Percentiles rank a stretch among this genome's conserved stretches.
These are phyloP conservation scores for Amiota mariae DNA, from an alignment of 2,888 invertebrate species.

Conservation along the genomic window DNA sequence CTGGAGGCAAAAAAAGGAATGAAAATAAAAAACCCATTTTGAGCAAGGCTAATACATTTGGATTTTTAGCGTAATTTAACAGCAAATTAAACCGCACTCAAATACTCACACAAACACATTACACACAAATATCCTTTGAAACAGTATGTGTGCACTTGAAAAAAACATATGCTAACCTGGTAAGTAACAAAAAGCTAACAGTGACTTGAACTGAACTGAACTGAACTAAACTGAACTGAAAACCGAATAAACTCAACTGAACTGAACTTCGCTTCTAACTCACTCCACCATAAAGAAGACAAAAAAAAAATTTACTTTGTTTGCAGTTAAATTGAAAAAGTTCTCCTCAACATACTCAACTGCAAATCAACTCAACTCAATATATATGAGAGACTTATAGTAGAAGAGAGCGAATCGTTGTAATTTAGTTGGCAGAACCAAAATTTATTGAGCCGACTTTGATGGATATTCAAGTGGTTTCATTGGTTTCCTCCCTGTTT, in stretches of 20 bases:
- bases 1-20: not conserved
- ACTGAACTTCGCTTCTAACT: not conserved
- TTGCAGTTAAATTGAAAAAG: slow-evolving; percentile 59
- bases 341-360: slow-evolving; percentile 41
- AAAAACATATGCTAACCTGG: slow-evolving; percentile 5
- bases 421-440: slow-evolving; percentile 42
- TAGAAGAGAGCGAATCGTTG: slow-evolving; percentile 37
- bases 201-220: slow-evolving; percentile 9
- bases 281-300: not conserved
- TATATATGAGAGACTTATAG: too few species aligned
- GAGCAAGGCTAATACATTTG: slow-evolving; percentile 45
- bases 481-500: not conserved
- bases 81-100: slow-evolving; percentile 60
- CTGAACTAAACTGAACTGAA: not conserved
- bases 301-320: slow-evolving; percentile 29
- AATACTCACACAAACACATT: slow-evolving; percentile 40
- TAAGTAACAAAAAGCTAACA: slow-evolving; percentile 28
- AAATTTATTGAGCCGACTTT: slow-evolving; percentile 57
- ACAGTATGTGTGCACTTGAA: not conserved
- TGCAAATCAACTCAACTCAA: too few species aligned
- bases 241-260: slow-evolving; percentile 3
- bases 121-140: not conserved
- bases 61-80: slow-evolving; percentile 62
- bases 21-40: not conserved
- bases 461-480: slow-evolving; percentile 16